Base-by-base conservation (phyloP, 2,797 vertebrate species). In the Micropoecilia bifurca region DNA sequence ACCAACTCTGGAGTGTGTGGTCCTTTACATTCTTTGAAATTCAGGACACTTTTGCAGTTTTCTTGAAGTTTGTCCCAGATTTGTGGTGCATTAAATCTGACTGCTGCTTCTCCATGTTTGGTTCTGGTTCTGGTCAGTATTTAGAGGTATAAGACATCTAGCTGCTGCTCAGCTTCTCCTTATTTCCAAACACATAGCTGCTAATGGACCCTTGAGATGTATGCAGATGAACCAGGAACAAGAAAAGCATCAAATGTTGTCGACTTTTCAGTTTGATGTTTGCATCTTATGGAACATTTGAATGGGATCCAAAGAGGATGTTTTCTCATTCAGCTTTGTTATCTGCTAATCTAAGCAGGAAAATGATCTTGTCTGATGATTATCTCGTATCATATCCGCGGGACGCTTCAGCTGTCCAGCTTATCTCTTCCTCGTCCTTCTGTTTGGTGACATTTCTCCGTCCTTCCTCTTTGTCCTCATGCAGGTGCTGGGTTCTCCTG, bases 401-500 rank as follows among this genome's bases (percentile, higher is more conserved):
- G 77, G 50, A 57, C 45, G 47, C 36, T 77, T 78, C 18, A 10
- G 53, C 55, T 18, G n/a, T 50, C 20, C 3, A 20, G 33, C 22
- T 69, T 73, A 77, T 80, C 81, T 85, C 55, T 50, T 82, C 78
- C 75, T 75, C 18, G 0, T 76, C 76, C 84, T 77, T 61, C 53
- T 3, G 50, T 79, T 71, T 79, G 46, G 76, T 85, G 71, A 75
- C 48, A 33, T 80, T 75, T 13, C 10, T 76, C 83, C 47, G n/a
- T 61, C 71, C 77, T 61, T 63, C 50, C n/a, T 79, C 16, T 30
- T 50, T 50, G 48, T 74, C 48, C 33, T 36, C 57, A 72, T 45
- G 43, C 83, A 95, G 94, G 87, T 81, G 77, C 75, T 79, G 85
- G 82, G 72, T 83, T 88, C 79, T 75, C 85, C 92, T 71, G 92